Evolutionary conservation across 2,113 vertebrate species (phyloP).

Genomic region (Corvus hawaiiensis): DNA sequence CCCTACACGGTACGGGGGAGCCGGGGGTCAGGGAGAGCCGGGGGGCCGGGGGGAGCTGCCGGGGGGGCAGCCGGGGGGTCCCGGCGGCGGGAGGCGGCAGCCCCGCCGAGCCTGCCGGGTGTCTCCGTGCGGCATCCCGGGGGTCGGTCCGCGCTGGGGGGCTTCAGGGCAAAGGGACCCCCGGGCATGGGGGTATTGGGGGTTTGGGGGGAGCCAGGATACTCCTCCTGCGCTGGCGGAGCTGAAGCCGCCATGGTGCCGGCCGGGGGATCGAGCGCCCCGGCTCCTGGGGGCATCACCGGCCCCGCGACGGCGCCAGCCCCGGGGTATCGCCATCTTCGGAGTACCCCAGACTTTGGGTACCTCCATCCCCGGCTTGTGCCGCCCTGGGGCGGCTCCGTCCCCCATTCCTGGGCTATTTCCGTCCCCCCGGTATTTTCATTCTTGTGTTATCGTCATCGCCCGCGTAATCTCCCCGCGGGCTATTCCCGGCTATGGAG

Average conservation of each 20-base stretch:
- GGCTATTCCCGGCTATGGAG: neutral
- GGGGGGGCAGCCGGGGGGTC: neutral
- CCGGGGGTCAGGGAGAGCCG: neutral
- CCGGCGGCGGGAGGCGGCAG: neutral
- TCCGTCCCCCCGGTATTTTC: neutral
- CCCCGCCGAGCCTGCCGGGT: neutral
- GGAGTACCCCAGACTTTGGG: neutral
- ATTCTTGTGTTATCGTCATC: neutral
- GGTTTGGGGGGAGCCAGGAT: neutral
- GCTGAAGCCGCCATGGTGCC: neutral
- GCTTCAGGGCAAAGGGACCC: neutral
- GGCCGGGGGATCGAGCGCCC: neutral
- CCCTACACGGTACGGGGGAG: neutral
- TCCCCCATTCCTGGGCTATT: neutral
- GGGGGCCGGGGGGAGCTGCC: too few species aligned
- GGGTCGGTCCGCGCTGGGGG: neutral
- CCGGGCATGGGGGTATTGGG: neutral
- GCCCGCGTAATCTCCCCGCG: neutral
- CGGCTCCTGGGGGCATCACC: neutral
- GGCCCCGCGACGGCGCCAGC: neutral
- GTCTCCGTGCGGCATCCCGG: neutral
- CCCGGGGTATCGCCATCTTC: neutral
- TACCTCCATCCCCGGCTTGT: neutral
- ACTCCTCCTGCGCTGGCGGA: neutral
- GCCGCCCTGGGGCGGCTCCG: neutral